A percentile compares a stretch with the other conserved stretches of the same genome.
phyloP scores from a whole-genome alignment of 2,888 invertebrate species.

The Nemotelus nigrinus region DNA sequence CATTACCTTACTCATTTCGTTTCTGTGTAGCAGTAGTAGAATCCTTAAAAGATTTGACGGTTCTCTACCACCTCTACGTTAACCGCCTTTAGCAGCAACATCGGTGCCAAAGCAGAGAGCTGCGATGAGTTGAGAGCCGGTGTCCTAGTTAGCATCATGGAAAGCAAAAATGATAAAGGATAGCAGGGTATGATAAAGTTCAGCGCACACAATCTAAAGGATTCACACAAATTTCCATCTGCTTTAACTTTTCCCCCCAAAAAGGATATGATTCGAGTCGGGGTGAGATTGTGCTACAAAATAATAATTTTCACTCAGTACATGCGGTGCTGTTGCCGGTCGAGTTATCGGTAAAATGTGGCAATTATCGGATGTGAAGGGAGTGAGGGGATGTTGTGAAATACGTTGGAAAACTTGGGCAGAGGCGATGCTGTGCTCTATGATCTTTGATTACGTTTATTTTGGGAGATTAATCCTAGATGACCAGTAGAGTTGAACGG shows the following conservation, averaged over 20 bases:
- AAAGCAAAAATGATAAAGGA: too few relatives aligned
- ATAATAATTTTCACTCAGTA: too few relatives aligned
- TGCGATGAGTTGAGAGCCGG: neutral
- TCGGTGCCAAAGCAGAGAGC: too few relatives aligned
- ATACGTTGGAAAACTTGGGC: neutral
- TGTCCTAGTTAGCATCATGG: neutral
- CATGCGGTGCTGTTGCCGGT: neutral
- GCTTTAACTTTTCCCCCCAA: too few relatives aligned
- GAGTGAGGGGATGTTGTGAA: neutral
- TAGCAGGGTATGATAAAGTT: too few relatives aligned
- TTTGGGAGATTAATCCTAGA: neutral
- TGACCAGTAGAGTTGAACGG: neutral
- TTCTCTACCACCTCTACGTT: neutral
- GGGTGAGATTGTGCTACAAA: too few relatives aligned
- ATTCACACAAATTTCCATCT: too few relatives aligned
- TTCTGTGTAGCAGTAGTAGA: neutral
- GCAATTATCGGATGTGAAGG: neutral
- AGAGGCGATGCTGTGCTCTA: neutral
- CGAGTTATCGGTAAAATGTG: slow-evolving; percentile 13
- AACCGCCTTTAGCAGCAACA: too few relatives aligned
- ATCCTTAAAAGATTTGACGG: neutral
- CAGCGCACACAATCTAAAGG: too few relatives aligned
- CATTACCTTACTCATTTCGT: too few relatives aligned
- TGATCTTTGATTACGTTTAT: neutral
- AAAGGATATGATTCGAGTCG: too few relatives aligned